Evolutionary conservation across 2,797 vertebrate genomes (phyloP), one percentile per base, ranked within the genome.

Genomic region (Phrynocephalus forsythii): DNA sequence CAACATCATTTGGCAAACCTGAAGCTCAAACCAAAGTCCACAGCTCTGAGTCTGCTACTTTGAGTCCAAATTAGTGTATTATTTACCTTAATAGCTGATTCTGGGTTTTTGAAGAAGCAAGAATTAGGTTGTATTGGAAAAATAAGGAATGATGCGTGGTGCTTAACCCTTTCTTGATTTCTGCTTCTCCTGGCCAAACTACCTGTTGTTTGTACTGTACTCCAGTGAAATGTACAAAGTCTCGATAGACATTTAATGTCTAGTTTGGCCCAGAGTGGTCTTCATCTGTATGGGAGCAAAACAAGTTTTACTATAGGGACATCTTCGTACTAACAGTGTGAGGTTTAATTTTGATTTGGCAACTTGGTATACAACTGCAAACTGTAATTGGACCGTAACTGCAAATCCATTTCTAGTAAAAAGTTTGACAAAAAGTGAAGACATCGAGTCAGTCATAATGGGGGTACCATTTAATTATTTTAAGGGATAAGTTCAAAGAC

Each of bases 291-390:
- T 73, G 26, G 38, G 63, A 72, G 44, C 38, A 76, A 11, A 76
- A 73, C 11, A 52, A 78, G 63, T 69, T 72, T 88, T 77, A 82
- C 22, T 87, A 85, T 56, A 83, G 24, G 10, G 30, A 83, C 84
- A 89, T 44, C 79, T 13, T 86, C 24, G 91, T 90, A 48, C 5
- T n/a, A 56, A 75, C 76, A 90, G 88, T 86, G 76, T 88, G n/a
- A 80, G 84, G 7, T 80, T 28, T 84, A 80, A 87, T 75, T 80
- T 60, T 87, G 75, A 90, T 85, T 52, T 84, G 91, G 89, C 85
- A 92, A 92, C 44, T 79, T 89, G 1, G 87, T 66, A 88, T 93
- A 92, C 86, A 92, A 90, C 88, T 83, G 68, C 52, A 56, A 56
- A 82, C 0, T 83, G 30, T 86, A 0, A 28, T 33, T 67, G 86